A percentile compares a stretch with the other conserved stretches of the same genome.
phyloP scores from a whole-genome alignment of 2,797 vertebrate species.

The Falco columbarius region DNA sequence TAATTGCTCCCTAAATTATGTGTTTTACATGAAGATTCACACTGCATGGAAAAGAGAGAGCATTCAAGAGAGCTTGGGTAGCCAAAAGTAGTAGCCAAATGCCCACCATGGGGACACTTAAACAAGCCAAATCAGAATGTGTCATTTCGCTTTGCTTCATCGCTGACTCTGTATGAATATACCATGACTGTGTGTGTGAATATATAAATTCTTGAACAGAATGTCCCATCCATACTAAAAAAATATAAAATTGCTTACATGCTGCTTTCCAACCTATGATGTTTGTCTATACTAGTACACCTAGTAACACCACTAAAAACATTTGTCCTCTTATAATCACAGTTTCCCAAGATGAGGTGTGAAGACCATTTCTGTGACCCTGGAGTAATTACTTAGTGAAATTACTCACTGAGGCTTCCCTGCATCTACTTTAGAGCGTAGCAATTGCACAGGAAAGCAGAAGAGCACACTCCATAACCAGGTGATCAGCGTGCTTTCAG shows the following conservation, averaged over 20 bases:
- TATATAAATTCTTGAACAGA: background rate
- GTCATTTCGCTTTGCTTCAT: background rate
- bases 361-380: background rate
- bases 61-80: background rate
- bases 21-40: background rate
- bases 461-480: background rate
- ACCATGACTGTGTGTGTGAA: background rate
- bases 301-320: background rate
- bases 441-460: background rate
- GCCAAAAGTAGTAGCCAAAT: background rate
- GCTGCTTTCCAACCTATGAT: background rate
- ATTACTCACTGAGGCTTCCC: background rate
- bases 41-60: background rate
- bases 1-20: background rate
- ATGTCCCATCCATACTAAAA: background rate
- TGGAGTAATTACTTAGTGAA: background rate
- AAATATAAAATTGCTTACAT: background rate
- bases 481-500: background rate
- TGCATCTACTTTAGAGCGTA: background rate
- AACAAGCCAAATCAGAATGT: background rate
- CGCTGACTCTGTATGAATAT: background rate
- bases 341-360: background rate
- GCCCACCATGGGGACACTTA: background rate
- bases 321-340: background rate
- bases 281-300: background rate